These are phyloP conservation scores for Bellardia bayeri DNA, from an alignment of 2,888 invertebrate species.

Conservation along the genomic window DNA sequence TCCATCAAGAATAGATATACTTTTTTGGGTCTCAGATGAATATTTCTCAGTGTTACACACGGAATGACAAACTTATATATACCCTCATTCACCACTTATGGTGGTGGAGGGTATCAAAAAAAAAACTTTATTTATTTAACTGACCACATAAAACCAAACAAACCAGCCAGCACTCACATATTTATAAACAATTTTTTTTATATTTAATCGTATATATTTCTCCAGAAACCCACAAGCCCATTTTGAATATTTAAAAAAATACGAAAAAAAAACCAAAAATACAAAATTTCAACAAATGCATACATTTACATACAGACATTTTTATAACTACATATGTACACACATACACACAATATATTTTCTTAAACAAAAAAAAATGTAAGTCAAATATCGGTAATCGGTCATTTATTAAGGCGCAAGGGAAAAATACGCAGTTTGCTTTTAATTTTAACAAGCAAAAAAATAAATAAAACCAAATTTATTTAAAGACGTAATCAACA, in stretches of 20 bases:
- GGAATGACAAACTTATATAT: too few relatives aligned
- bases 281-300: neutral
- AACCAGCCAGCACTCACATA: neutral
- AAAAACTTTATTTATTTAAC: conserved; percentile 35
- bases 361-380: conserved; percentile 2
- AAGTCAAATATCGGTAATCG: conserved; percentile 40
- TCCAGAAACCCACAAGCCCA: conserved; percentile 65
- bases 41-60: too few relatives aligned
- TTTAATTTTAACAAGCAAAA: neutral
- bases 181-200: neutral
- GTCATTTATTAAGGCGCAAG: neutral
- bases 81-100: too few relatives aligned
- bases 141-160: conserved; percentile 55
- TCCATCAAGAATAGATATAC: too few relatives aligned
- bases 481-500: conserved; percentile 16
- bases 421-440: neutral
- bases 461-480: neutral
- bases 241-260: conserved; percentile 11
- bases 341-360: neutral
- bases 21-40: too few relatives aligned
- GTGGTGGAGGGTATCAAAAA: too few relatives aligned
- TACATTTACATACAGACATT: neutral
- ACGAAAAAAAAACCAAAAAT: neutral
- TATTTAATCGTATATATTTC: conserved; percentile 1
- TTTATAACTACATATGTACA: neutral